phyloP scores from a whole-genome alignment of 53 echinoderm and acorn worm species.

The Paracentrotus lividus region DNA sequence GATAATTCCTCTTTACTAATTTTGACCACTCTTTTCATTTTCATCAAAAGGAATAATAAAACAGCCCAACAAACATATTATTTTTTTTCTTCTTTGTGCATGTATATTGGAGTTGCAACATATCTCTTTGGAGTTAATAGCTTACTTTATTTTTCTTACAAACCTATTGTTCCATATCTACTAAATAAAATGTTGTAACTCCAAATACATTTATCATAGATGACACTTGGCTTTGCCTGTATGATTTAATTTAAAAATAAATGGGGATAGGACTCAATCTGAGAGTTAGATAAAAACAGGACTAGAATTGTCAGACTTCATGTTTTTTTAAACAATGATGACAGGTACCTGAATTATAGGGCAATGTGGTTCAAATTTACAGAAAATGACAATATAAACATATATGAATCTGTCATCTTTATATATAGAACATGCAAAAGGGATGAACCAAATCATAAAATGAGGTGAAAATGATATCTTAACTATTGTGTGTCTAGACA shows the following conservation, averaged over 20 bases:
- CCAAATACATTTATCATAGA: neutral
- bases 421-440: slow-evolving; percentile 32
- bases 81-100: neutral
- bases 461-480: neutral
- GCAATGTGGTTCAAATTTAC: neutral
- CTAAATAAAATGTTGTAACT: neutral
- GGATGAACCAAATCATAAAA: neutral
- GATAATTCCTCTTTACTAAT: neutral
- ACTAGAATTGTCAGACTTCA: neutral
- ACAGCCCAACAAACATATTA: neutral
- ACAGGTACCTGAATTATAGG: neutral
- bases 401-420: neutral
- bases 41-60: neutral
- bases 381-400: neutral
- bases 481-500: neutral
- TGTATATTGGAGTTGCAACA: neutral
- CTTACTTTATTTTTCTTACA: neutral
- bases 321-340: neutral
- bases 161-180: neutral
- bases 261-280: too few species aligned
- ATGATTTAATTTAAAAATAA: too few species aligned
- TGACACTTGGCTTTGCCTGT: neutral
- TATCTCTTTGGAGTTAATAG: neutral
- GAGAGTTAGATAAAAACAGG: too few species aligned
- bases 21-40: neutral